A percentile compares a stretch with the other conserved stretches of the same genome.
These are phyloP conservation scores for Brachylomia viminalis DNA, from an alignment of 2,888 invertebrate species.

Conservation along the genomic window DNA sequence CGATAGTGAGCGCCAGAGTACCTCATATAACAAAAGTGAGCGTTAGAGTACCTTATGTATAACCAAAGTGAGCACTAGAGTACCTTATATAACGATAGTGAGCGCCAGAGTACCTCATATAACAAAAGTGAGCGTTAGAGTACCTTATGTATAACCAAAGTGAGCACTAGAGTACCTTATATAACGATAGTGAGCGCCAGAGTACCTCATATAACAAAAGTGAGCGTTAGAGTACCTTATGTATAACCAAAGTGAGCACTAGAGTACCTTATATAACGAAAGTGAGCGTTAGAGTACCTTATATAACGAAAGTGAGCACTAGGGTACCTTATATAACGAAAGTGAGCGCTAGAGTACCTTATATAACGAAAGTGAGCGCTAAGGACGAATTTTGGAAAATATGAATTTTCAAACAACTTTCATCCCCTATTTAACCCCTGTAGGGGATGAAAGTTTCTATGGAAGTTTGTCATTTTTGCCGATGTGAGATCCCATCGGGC, in stretches of 20 bases:
- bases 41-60: not conserved
- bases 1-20: not conserved
- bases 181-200: not conserved
- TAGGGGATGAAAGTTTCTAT: not conserved
- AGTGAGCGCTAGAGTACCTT: too few species aligned
- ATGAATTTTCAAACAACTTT: not conserved
- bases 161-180: not conserved
- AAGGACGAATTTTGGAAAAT: not conserved
- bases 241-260: not conserved
- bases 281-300: not conserved
- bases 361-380: not conserved
- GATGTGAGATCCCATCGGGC: not conserved
- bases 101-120: not conserved
- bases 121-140: not conserved
- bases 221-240: not conserved
- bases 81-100: not conserved
- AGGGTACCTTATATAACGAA: too few species aligned
- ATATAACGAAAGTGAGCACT: not conserved
- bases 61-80: not conserved
- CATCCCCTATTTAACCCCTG: too few species aligned
- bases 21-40: not conserved
- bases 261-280: not conserved
- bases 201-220: not conserved
- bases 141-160: not conserved
- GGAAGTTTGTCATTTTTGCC: not conserved